Evolutionary conservation across 53 echinoderm and acorn worm genomes (phyloP).

Genomic region (Crossaster papposus): DNA sequence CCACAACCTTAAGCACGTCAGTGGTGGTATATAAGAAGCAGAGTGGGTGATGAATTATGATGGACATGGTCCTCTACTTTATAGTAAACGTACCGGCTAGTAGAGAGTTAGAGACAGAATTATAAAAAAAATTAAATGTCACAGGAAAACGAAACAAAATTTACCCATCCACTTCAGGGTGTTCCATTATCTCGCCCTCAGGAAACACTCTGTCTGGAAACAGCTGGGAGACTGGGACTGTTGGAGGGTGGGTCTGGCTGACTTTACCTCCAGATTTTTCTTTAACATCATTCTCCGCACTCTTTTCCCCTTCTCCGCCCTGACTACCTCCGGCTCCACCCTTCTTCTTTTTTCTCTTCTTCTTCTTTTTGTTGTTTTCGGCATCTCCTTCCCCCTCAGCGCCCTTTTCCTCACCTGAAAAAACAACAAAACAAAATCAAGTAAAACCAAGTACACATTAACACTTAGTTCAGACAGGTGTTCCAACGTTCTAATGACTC

Average conservation of each 20-base stretch:
- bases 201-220: conserved; percentile 88
- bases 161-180: conserved; percentile 88
- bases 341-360: conserved; percentile 96
- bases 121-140: neutral
- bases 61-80: too few relatives aligned
- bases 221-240: conserved; percentile 84
- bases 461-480: too few relatives aligned
- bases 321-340: conserved; percentile 62
- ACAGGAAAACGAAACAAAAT: neutral
- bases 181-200: conserved; percentile 78
- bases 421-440: neutral
- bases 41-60: too few relatives aligned
- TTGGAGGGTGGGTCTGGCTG: conserved; percentile 90
- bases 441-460: too few relatives aligned
- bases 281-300: neutral
- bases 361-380: conserved; percentile 71
- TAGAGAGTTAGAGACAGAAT: too few relatives aligned
- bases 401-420: conserved; percentile 22
- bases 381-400: conserved; percentile 63
- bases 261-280: too few relatives aligned
- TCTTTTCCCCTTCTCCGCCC: conserved; percentile 38
- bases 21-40: too few relatives aligned
- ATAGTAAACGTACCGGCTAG: too few relatives aligned
- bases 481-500: too few relatives aligned
- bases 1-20: too few relatives aligned